Base-by-base conservation (phyloP, 2,888 invertebrate genomes). In the Cyclophora albipunctata region DNA sequence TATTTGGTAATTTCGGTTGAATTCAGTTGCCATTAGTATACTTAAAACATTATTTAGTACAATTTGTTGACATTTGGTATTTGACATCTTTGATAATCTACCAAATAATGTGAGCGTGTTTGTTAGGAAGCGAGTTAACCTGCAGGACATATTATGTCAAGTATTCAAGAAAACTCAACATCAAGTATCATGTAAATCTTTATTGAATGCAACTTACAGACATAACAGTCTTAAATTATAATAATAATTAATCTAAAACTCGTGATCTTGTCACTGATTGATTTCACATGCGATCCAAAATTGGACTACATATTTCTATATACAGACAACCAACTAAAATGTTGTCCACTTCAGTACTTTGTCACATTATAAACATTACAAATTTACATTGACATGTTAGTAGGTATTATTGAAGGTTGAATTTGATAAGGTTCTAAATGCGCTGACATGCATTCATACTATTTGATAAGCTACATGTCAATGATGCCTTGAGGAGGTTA, bases 181-280 rank as follows among this genome's bases (percentile, higher is more conserved):
- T 20, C 7, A 40, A 49, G 34, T 34, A 53, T 37, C 37, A 52
- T 58, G 53, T 63, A 64, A 69, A 57, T 66, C 60, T 69, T 67
- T 67, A 67, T 64, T 66, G 52, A 56, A 33, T 34, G 6, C 41
- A 50, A 44, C 52, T 54, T 53, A 56, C 35, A 48, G 50, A 63
- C 64, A 76, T 71, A 72, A 73, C 78, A 79, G 78, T 78, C 78
- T 80, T 78, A 81, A 20, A 63, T 6, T 42, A 42, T 7, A 42
- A 42, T 42, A 45, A 50, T 34, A 49, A 55, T 53, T 52, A 55
- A 53, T 47, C 34, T 51, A 53, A 50, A 52, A 53, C 46, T 51
- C 40, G 45, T 45, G 34, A 49, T 40, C 40, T 42, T 5, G 42
- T 42, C 42, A 42, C 42, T 4, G 7, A 20, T n/a, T 42, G 42